Evolutionary conservation across 2,113 vertebrate genomes (phyloP), one percentile per base, ranked within the genome.

Genomic region (Turdus rufiventris): DNA sequence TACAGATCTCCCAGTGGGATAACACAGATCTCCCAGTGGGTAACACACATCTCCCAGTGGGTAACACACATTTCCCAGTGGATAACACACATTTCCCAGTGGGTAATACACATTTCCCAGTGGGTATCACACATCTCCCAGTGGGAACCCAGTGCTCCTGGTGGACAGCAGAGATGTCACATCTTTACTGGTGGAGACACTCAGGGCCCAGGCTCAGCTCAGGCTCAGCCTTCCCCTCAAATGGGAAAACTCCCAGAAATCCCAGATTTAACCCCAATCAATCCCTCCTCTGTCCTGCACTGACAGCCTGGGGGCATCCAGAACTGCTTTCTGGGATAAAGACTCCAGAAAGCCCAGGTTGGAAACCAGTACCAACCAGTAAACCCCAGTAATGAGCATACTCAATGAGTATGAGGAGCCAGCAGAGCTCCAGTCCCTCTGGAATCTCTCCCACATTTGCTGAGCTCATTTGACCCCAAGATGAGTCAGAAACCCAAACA

Each of bases 401-500:
- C 38, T 38, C 38, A 38, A 38, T 38, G 63, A 68, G 40, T 2
- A 2, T 5, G 13, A 29, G 40, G 43, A 91, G 56, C 24, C 57
- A 13, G 20, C 12, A 14, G 23, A 28, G 51, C 45, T 74, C 61
- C 53, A 25, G 53, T 0, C 53, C 61, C 38, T 34, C 61, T 0
- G 1, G 62, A 68, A 25, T 18, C 40, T 60, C 78, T 68, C 34
- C 34, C 62, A 48, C 47, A 17, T 29, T 15, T 14, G 33, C 78
- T 93, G 94, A 89, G 92, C 76, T 88, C 83, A 51, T 38, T 4
- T 5, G 26, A 83, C 85, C 88, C 72, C 67, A 5, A 6, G 51
- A 90, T 85, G 88, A 95, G 70, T 95, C 92, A 95, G 31, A 77
- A 83, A 85, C 21, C 71, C 45, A 57, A 89, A 85, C 67, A 88